Base-by-base conservation (phyloP, 2,888 invertebrate species). In the Hofmannophila pseudospretella region DNA sequence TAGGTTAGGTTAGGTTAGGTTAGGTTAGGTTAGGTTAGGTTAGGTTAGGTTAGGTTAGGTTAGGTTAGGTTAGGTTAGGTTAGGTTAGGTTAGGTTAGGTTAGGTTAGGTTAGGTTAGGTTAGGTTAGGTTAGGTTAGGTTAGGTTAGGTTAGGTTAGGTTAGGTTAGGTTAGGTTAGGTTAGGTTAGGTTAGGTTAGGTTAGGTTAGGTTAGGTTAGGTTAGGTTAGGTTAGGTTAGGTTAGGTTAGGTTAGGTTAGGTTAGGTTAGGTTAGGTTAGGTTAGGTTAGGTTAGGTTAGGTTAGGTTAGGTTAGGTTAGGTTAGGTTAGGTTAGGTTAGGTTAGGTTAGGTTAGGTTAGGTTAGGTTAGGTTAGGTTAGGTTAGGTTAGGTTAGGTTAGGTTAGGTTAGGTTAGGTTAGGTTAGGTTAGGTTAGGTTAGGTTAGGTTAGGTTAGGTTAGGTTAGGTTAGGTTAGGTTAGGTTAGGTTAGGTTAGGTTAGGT, bases 21-120 rank as follows among this genome's bases (percentile, higher is more conserved):
- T 39, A 34, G 40, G 43, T 37, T 40, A 40, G 38, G 43, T 39
- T 43, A 38, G 37, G 39, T 37, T 39, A 37, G 39, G 41, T 36
- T 41, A 37, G 31, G 35, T 30, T 39, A 27, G 35, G 35, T 25
- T 34, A 32, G 27, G 35, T 30, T 31, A 38, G 41, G 41, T 34
- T 37, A 34, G 34, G 33, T 34, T 36, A 19, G 19, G 3, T 34
- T 34, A 25, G 20, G 29, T 38, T 38, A 38, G 34, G 26, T 34
- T 34, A 26, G 25, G 34, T 34, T 34, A 11, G 29, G 31, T 36
- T 25, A 19, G 30, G 19, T 19, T 19, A 19, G 4, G 22, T 25
- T 22, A 8, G n/a, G 19, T 19, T 19, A 19, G 19, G 19, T 19
- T 19, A 19, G 19, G 19, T 19, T 32, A 32, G 32, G 32, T 32